Percentiles rank a stretch among this genome's conserved stretches.
phyloP scores from a whole-genome alignment of 2,888 invertebrate genomes.

The Gastrophysa polygoni region DNA sequence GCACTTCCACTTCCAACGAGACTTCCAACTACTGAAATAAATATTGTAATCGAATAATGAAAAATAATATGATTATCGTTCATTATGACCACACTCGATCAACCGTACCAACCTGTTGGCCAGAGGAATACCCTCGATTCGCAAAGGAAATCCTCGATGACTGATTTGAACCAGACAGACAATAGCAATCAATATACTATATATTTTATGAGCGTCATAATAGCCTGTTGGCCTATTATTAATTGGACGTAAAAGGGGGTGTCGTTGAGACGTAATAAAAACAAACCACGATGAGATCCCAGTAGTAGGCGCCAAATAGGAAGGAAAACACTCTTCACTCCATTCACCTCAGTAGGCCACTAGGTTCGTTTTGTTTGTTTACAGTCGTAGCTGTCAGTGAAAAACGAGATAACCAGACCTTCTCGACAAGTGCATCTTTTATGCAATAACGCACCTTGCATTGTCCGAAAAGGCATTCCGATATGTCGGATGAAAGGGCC shows the following conservation, averaged over 20 bases:
- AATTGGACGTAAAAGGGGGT: slow-evolving; percentile 27
- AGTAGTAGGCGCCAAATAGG: slow-evolving; percentile 23
- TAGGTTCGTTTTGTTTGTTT: slow-evolving; percentile 34
- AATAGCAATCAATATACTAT: slow-evolving; percentile 9
- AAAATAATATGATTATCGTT: background rate
- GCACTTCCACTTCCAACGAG: no score
- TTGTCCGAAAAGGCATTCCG: slow-evolving; percentile 29
- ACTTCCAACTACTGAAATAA: no score
- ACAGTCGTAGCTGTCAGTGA: slow-evolving; percentile 20
- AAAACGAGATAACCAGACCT: slow-evolving; percentile 25
- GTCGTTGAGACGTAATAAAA: slow-evolving; percentile 25
- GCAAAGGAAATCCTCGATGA: slow-evolving; percentile 11
- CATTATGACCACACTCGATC: background rate
- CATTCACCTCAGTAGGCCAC: slow-evolving; percentile 28
- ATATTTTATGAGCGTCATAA: slow-evolving; percentile 11
- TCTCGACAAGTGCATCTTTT: slow-evolving; percentile 35
- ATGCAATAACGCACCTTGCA: slow-evolving; percentile 25
- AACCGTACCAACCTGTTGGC: slow-evolving; percentile 23
- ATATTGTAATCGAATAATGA: background rate
- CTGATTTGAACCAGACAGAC: slow-evolving; percentile 16
- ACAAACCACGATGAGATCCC: slow-evolving; percentile 19
- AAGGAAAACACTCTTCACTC: background rate
- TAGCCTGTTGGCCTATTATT: slow-evolving; percentile 23
- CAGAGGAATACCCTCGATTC: background rate
- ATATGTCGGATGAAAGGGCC: slow-evolving; percentile 12